phyloP scores from a whole-genome alignment of 2,113 vertebrate genomes.

The Narcine bancroftii region DNA sequence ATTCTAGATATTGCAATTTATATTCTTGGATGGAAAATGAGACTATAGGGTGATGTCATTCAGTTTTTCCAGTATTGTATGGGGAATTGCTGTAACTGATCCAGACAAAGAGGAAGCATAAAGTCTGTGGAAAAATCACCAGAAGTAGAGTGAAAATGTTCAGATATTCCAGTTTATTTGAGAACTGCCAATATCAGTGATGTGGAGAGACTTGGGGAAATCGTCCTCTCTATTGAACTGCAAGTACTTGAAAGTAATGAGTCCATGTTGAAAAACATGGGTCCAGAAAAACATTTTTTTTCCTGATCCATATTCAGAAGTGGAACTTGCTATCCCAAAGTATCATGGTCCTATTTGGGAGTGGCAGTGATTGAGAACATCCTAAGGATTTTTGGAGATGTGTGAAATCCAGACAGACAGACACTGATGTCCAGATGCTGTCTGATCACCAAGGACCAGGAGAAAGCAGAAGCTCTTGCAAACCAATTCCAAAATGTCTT shows the following conservation, averaged over 20 bases:
- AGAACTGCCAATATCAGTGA: neutral
- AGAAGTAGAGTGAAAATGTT: neutral
- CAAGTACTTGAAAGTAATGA: neutral
- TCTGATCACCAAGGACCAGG: no score
- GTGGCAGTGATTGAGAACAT: no score
- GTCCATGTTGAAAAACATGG: neutral
- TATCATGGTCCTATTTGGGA: no score
- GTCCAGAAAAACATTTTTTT: no score
- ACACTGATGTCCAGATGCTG: no score
- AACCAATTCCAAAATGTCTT: no score
- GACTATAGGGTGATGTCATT: neutral
- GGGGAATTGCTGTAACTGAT: neutral
- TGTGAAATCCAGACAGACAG: no score
- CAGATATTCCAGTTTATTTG: neutral
- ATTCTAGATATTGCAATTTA: neutral
- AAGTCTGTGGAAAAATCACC: neutral
- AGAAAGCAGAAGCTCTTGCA: no score
- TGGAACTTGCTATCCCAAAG: no score
- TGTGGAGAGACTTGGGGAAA: neutral
- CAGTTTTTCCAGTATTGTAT: neutral
- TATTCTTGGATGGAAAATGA: slow-evolving; percentile 7
- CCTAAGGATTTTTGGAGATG: no score
- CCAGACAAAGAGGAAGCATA: neutral
- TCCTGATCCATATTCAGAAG: no score
- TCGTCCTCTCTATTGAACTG: neutral